Percentiles rank a stretch among this genome's conserved stretches.
phyloP scores from a whole-genome alignment of 2,888 invertebrate genomes.

The Silvanus unidentatus region DNA sequence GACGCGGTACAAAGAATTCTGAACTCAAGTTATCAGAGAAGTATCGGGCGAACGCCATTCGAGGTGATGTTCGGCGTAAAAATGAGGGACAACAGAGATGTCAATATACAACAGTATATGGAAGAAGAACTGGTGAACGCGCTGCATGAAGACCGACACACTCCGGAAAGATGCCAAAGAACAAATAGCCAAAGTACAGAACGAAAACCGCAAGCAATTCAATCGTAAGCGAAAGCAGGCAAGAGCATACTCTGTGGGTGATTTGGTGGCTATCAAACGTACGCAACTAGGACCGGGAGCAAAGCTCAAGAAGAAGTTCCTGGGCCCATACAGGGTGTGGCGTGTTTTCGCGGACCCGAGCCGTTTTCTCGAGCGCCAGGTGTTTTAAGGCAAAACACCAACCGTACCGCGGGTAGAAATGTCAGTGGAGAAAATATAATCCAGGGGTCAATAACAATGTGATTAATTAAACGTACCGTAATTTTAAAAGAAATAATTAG shows the following conservation, averaged over 20 bases:
- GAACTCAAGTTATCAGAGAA: conserved; percentile 21
- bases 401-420: too few relatives aligned
- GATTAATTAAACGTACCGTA: too few relatives aligned
- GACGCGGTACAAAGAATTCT: conserved; percentile 17
- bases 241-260: conserved; percentile 19
- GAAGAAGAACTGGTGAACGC: conserved; percentile 11
- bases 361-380: too few relatives aligned
- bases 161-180: conserved; percentile 10
- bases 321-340: conserved; percentile 37
- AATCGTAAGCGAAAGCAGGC: conserved; percentile 22
- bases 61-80: conserved; percentile 24
- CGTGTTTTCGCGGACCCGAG: too few relatives aligned
- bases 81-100: conserved; percentile 21
- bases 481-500: too few relatives aligned
- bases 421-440: too few relatives aligned
- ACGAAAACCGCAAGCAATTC: conserved; percentile 24
- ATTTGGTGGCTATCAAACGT: conserved; percentile 34
- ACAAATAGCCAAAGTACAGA: conserved; percentile 17
- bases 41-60: conserved; percentile 21
- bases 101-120: conserved; percentile 11
- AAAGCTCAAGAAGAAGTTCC: conserved; percentile 33
- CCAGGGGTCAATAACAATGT: too few relatives aligned
- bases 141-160: conserved; percentile 14
- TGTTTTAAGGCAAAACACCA: too few relatives aligned
- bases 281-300: conserved; percentile 36